These are phyloP conservation scores for Albula glossodonta DNA, from an alignment of 2,113 vertebrate genomes.

Conservation along the genomic window DNA sequence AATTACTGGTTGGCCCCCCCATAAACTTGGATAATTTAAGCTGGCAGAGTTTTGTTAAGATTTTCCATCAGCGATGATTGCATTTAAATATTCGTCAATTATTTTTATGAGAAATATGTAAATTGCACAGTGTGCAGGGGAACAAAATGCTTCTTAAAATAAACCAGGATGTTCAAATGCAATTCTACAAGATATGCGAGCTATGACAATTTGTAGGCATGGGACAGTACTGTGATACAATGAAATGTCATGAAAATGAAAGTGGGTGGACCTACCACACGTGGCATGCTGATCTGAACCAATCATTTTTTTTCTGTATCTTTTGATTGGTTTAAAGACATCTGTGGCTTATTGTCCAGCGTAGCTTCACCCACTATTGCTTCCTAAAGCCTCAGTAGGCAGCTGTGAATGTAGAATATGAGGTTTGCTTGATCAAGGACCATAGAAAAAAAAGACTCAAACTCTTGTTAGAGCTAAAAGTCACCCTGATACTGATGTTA, in stretches of 20 bases:
- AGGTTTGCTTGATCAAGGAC: no score
- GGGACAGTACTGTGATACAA: not conserved
- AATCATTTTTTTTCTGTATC: no score
- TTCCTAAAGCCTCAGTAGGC: no score
- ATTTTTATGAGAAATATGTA: not conserved
- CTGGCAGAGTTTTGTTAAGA: not conserved
- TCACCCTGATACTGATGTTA: not conserved
- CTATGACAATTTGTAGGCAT: not conserved
- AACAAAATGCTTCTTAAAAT: not conserved
- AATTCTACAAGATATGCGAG: not conserved
- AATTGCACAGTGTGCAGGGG: not conserved
- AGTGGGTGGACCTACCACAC: no score
- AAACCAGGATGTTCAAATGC: not conserved
- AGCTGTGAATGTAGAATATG: no score
- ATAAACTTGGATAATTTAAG: no score
- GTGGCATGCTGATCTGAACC: no score
- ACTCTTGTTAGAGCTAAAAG: not conserved
- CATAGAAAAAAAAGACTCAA: no score
- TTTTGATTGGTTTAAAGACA: not conserved
- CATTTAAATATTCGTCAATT: not conserved
- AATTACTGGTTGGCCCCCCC: no score
- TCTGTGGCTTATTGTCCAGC: not conserved
- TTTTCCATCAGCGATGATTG: not conserved
- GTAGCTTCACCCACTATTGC: not conserved
- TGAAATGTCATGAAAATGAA: no score